Evolutionary conservation across 1,140 invertebrate genomes (phyloP), one percentile per base, ranked within the genome.

Genomic region (Hetaerina americana): DNA sequence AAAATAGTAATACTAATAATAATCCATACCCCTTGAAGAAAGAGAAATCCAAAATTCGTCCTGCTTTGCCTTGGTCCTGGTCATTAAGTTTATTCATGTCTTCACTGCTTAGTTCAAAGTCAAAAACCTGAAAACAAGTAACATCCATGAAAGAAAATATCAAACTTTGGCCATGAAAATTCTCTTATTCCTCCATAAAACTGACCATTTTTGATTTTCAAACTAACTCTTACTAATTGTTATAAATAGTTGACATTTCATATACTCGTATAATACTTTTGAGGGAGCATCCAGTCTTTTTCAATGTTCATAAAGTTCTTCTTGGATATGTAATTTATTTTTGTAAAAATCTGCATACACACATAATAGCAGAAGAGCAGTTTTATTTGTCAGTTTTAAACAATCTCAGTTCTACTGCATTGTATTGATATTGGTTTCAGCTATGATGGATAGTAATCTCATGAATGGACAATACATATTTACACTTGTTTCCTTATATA

Each of bases 51-150:
- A 74, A n/a, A 31, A 71, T 70, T 18, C 73, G 22, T n/a, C 31
- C 73, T 10, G 1, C 70, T 68, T 31, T 24, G n/a, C 74, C 74
- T 1, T 69, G 68, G 22, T 75, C 73, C 10, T 84, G 73, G 8
- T 66, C 66, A 68, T 78, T 77, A 24, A 84, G 73, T 12, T 29
- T 26, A 5, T 77, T 27, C 68, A 83, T 76, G 72, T 85, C 84
- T 24, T 80, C 73, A 6, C 70, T 0, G 27, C 75, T 27, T 0
- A 85, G 72, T 70, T 80, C 66, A 79, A 82, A 85, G 74, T 78
- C 76, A 70, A 84, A 84, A 3, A 75, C 67, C 70, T 75, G 28
- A n/a, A 3, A 57, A 12, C 22, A n/a, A 57, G 40, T 18, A 57
- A 5, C 22, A 5, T 18, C 1, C 22, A 57, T 57, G 15, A 57